These are phyloP conservation scores for Rhingia rostrata DNA, from an alignment of 2,888 invertebrate genomes.

Conservation along the genomic window DNA sequence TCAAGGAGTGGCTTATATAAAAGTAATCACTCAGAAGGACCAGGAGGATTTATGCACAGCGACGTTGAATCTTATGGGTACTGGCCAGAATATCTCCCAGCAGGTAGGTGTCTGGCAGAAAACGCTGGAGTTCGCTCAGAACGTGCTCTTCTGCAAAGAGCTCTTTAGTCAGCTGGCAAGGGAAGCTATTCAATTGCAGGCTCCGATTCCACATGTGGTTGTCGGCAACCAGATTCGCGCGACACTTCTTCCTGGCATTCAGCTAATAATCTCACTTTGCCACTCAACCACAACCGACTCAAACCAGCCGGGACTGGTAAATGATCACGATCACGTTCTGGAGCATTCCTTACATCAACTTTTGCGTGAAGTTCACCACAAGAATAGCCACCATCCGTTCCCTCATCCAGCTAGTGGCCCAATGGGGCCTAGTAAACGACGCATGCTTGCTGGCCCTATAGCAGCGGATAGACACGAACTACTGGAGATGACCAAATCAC, in stretches of 20 bases:
- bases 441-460: conserved; percentile 94
- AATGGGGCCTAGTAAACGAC: conserved; percentile 94
- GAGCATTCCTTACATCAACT: conserved; percentile 98
- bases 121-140: conserved; percentile 97
- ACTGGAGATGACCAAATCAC: conserved; percentile 94
- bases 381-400: conserved; percentile 96
- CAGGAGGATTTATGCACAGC: conserved; percentile 95
- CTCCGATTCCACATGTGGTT: conserved; percentile 97
- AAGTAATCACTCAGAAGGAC: conserved; percentile 97
- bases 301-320: conserved; percentile 82
- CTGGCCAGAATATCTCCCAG: conserved; percentile 88
- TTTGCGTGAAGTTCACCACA: conserved; percentile 94
- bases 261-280: conserved; percentile 94
- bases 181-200: conserved; percentile 96
- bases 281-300: conserved; percentile 89
- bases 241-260: conserved; percentile 96
- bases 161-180: conserved; percentile 96
- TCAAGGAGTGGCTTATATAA: conserved; percentile 97
- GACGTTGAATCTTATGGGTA: conserved; percentile 90
- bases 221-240: conserved; percentile 98
- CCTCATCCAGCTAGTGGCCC: conserved; percentile 98
- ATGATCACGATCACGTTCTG: conserved; percentile 96
- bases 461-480: conserved; percentile 94
- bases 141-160: conserved; percentile 98
- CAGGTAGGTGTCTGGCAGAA: conserved; percentile 93